phyloP scores from a whole-genome alignment of 2,888 invertebrate species.

The Colletes collaris region DNA sequence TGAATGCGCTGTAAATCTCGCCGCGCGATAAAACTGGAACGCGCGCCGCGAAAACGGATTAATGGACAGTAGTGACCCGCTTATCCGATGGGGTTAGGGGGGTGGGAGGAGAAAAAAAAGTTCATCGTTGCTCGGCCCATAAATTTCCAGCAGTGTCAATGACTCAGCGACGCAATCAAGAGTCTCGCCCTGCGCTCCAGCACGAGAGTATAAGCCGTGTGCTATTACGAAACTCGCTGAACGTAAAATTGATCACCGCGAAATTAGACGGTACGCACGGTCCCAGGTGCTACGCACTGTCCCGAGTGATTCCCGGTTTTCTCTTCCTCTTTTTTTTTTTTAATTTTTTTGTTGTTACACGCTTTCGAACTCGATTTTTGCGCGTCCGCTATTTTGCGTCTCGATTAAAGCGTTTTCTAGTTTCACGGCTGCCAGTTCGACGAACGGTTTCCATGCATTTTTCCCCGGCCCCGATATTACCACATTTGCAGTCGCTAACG shows the following conservation, averaged over 20 bases:
- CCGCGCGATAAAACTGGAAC: conserved; percentile 53
- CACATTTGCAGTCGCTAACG: too few species aligned
- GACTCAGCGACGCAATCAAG: conserved; percentile 70
- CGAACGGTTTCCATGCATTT: too few species aligned
- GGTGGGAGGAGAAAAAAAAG: conserved; percentile 25
- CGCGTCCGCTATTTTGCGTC: not conserved
- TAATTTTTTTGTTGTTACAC: not conserved
- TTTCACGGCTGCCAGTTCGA: conserved; percentile 9
- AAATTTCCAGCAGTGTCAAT: conserved; percentile 69
- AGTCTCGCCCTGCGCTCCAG: conserved; percentile 38
- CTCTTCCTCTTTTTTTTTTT: not conserved
- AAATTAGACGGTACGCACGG: conserved; percentile 56
- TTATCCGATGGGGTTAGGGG: conserved; percentile 48
- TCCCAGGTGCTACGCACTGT: conserved; percentile 34
- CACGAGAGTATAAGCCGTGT: not conserved
- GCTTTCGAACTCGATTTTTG: not conserved
- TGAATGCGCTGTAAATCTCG: conserved; percentile 64
- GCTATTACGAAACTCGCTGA: conserved; percentile 36
- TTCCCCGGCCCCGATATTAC: too few species aligned
- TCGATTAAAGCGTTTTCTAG: conserved; percentile 14
- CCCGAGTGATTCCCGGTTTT: conserved; percentile 2
- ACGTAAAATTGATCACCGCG: conserved; percentile 58
- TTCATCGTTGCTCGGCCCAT: conserved; percentile 55
- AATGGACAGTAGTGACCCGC: conserved; percentile 65
- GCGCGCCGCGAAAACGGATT: conserved; percentile 65